Evolutionary conservation across 2,797 vertebrate species (phyloP), one percentile per base, ranked within the genome.

Genomic region (Gymnothorax reevesii): DNA sequence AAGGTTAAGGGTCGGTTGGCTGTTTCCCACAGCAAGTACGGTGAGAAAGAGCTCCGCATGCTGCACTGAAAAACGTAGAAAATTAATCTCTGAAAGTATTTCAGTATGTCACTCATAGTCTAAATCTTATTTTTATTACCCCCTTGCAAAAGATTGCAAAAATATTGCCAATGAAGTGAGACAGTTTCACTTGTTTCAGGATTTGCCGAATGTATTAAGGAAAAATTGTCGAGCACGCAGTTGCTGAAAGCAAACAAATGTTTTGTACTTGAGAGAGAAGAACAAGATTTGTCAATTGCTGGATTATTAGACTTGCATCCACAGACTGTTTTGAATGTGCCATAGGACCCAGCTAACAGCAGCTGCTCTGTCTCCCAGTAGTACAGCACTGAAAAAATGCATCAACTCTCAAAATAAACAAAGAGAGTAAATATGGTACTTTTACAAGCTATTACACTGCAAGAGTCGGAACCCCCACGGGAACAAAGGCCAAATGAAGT

Each of bases 1-100:
- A 95, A 94, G 93, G 94, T 95, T 94, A 95, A 93, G 88, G 90
- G 90, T 94, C 92, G 93, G 89, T 88, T 88, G 92, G 88, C 91
- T 69, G 85, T 92, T 95, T 95, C 95, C 93, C 94, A 95, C 94
- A 94, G 91, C 90, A 86, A 89, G n/a, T 20, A 60, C n/a, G 64
- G 64, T 57, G 86, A 83, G 86, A 87, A 57, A 60, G 79, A 42
- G 27, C 4, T 25, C 20, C 7, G 25, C 25, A 9, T 52, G 57
- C 49, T 42, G 57, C 57, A 62, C 22, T n/a, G 27, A 17, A 80
- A 17, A 13, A 8, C 2, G 4, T 3, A 7, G 8, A 13, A 12
- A 71, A 12, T 17, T 7, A 22, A 22, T 64, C 4, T 17, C 17
- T 60, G 8, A 60, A 60, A 42, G 33, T 42, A 42, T 42, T 42